phyloP scores from a whole-genome alignment of 2,888 invertebrate species.

The Subacronicta megacephala region DNA sequence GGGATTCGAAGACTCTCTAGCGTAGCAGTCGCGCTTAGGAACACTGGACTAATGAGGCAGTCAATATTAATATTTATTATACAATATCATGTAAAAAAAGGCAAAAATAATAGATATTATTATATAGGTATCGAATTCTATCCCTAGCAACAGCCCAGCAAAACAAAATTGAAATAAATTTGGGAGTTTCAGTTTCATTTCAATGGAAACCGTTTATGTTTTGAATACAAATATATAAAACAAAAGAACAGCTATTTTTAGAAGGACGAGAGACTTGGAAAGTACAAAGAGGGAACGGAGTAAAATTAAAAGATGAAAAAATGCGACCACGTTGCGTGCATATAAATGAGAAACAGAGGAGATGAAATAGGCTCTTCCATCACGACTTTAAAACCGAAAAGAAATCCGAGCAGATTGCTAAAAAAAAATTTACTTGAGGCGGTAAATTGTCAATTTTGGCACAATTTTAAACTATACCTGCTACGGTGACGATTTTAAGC shows the following conservation, averaged over 20 bases:
- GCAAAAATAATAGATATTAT: conserved; percentile 3
- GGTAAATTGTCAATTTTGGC: no score
- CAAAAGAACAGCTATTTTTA: conserved; percentile 25
- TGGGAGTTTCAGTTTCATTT: conserved; percentile 22
- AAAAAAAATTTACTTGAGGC: background rate
- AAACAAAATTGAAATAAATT: conserved; percentile 20
- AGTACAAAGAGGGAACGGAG: conserved; percentile 5
- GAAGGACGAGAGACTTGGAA: conserved; percentile 15
- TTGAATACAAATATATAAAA: conserved; percentile 46
- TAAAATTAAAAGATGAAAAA: conserved; percentile 35
- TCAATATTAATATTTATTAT: no score
- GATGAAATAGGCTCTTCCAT: conserved; percentile 3
- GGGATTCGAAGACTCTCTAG: no score
- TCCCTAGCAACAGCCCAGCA: conserved; percentile 14
- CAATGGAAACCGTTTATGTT: conserved; percentile 27
- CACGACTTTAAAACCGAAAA: conserved; percentile 4
- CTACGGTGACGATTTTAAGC: no score
- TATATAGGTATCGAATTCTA: background rate
- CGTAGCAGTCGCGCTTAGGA: no score
- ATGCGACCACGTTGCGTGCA: conserved; percentile 10
- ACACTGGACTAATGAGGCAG: no score
- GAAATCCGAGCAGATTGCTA: background rate
- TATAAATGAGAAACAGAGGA: conserved; percentile 12
- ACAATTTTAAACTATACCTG: no score
- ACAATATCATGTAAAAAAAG: no score